Evolutionary conservation across 2,888 invertebrate species (phyloP), one percentile per base, ranked within the genome.

Genomic region (Glyphotaelius pellucidus): DNA sequence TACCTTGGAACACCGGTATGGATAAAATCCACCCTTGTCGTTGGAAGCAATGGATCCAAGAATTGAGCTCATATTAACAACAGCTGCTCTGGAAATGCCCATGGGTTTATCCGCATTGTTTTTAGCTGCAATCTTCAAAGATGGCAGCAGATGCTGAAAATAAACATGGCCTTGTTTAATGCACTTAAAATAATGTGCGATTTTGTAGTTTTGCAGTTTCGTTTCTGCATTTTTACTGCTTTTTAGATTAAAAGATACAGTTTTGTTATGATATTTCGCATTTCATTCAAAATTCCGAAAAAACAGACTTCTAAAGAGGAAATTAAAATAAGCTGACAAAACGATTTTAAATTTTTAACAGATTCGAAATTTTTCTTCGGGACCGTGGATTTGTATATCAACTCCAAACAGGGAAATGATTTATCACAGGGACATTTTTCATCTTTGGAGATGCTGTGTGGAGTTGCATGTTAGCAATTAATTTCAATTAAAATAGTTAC

Each of bases 1-100:
- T 95, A 98, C 98, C 97, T 99, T 99, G 85, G 98, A 98, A 94
- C 98, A 97, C 94, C 98, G 96, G 94, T 99, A 99, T 0, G 98
- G 97, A 95, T 98, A 98, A 94, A 97, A 97, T 52, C 98, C 98
- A 31, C 98, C 98, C 92, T 97, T 96, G 47, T 96, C 96, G 94
- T 98, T 99, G 90, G 96, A 95, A 80, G 96, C 95, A 90, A 99
- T 98, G 14, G 98, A 99, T 5, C 98, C 98, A 84, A 99, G 96
- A 91, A 97, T 96, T 0, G 98, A 98, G 94, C 98, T 97, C 96
- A 99, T 97, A 95, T 99, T 99, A 91, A 99, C 96, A 81, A 99
- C 96, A n/a, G 97, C 97, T 0, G 98, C 97, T 93, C 97, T 97
- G 14, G 95, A 94, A 14, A 96, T 95, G 9, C 98, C 97, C 94